Evolutionary conservation across 2,797 vertebrate genomes (phyloP).

Genomic region (Florisuga fusca): DNA sequence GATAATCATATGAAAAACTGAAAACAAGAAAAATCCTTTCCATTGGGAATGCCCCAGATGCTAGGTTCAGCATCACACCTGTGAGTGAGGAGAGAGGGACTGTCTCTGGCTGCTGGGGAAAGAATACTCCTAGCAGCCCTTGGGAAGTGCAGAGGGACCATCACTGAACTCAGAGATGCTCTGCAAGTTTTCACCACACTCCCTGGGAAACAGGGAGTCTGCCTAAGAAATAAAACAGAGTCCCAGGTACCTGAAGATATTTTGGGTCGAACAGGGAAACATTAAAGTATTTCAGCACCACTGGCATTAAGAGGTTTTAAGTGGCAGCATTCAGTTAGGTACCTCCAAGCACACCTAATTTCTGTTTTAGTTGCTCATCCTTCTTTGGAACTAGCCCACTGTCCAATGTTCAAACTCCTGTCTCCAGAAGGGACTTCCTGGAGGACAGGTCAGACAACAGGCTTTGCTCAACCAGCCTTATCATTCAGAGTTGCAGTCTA

Average conservation of each 20-base stretch:
- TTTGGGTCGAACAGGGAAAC: neutral
- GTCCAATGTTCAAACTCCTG: neutral
- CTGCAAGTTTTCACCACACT: neutral
- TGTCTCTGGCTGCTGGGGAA: neutral
- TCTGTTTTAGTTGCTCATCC: neutral
- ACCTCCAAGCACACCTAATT: neutral
- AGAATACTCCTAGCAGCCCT: neutral
- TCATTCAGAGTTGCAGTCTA: neutral
- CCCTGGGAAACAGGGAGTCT: neutral
- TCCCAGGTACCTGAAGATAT: neutral
- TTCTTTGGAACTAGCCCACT: neutral
- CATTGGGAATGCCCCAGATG: neutral
- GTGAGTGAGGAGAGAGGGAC: neutral
- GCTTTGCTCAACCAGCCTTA: neutral
- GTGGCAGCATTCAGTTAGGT: neutral
- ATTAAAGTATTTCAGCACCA: neutral
- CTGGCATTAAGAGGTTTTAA: neutral
- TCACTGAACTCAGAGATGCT: neutral
- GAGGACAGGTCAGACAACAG: neutral
- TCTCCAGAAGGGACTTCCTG: neutral
- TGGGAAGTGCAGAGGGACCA: neutral
- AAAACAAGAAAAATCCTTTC: neutral
- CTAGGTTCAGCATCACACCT: neutral
- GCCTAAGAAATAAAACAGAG: neutral
- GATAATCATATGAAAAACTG: neutral